These are phyloP conservation scores for Drosophila neotestacea DNA, from an alignment of 2,888 invertebrate species.

Conservation along the genomic window DNA sequence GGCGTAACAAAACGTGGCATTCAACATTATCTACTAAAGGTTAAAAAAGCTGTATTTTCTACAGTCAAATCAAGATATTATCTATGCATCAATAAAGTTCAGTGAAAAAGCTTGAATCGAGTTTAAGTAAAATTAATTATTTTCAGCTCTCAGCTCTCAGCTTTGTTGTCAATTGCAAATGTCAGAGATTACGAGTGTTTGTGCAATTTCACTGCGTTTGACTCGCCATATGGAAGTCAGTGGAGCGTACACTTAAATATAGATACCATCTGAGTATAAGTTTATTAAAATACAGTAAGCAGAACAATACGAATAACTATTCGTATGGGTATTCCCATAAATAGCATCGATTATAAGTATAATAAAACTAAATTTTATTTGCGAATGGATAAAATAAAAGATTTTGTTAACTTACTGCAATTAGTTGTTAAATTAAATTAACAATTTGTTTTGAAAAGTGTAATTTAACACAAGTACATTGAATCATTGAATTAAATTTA, in stretches of 20 bases:
- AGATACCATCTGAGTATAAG: background rate
- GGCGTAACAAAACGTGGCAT: slow-evolving; percentile 30
- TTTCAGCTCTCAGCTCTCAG: background rate
- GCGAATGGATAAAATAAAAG: too few relatives aligned
- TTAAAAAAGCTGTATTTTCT: slow-evolving; percentile 38
- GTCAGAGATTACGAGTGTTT: slow-evolving; percentile 15
- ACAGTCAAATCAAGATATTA: slow-evolving; percentile 44
- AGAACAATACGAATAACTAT: background rate
- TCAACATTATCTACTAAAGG: slow-evolving; percentile 55
- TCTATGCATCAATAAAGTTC: slow-evolving; percentile 27
- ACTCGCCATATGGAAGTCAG: slow-evolving; percentile 60
- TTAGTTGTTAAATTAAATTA: background rate
- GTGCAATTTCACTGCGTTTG: slow-evolving; percentile 14
- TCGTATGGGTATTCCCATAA: background rate
- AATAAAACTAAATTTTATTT: background rate
- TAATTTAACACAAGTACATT: too few relatives aligned
- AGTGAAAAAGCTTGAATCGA: slow-evolving; percentile 20
- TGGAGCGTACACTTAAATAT: slow-evolving; percentile 45
- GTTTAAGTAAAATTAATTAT: slow-evolving; percentile 21
- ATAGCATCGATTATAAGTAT: background rate
- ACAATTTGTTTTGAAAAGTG: too few relatives aligned
- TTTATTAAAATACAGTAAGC: background rate
- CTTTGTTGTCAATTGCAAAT: slow-evolving; percentile 8
- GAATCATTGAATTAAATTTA: too few relatives aligned
- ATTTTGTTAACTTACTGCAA: background rate